Conservation (phyloP, 2,113 vertebrate genomes). For the Takifugu bimaculatus region DNA sequence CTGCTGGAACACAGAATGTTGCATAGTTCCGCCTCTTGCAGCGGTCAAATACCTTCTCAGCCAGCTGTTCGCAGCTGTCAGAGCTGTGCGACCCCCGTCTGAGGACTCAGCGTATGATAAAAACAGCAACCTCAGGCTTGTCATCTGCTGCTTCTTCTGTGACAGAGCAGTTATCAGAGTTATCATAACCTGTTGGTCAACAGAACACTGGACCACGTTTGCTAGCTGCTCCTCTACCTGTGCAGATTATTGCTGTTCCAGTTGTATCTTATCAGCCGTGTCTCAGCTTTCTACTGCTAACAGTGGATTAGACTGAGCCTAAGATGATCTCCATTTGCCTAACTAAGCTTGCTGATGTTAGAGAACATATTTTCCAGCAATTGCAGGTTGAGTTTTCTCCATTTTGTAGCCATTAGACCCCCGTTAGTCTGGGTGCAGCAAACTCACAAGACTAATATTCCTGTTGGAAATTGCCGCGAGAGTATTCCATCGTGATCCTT, state of each 20-base stretch:
- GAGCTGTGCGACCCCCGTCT: slow-evolving; percentile 15
- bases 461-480: slow-evolving; percentile 21
- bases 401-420: background rate
- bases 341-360: slow-evolving; percentile 22
- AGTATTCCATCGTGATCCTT: slow-evolving; percentile 3
- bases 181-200: slow-evolving; percentile 1
- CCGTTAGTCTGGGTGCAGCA: slow-evolving; percentile 17
- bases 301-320: background rate
- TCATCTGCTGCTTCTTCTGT: background rate
- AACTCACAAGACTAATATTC: slow-evolving; percentile 2
- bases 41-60: background rate
- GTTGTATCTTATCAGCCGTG: slow-evolving; percentile 4
- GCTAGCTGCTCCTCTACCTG: background rate
- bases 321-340: slow-evolving; percentile 10
- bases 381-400: slow-evolving; percentile 24
- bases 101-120: background rate
- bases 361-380: slow-evolving; percentile 13
- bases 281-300: background rate
- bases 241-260: background rate
- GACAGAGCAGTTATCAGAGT: background rate
- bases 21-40: background rate
- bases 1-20: too few species aligned
- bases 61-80: slow-evolving; percentile 31
- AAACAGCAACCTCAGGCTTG: background rate
- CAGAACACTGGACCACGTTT: background rate